Percentiles rank a stretch among this genome's conserved stretches.
Evolutionary conservation across 2,888 invertebrate genomes (phyloP).

Genomic region (Quadroppia sp.): DNA sequence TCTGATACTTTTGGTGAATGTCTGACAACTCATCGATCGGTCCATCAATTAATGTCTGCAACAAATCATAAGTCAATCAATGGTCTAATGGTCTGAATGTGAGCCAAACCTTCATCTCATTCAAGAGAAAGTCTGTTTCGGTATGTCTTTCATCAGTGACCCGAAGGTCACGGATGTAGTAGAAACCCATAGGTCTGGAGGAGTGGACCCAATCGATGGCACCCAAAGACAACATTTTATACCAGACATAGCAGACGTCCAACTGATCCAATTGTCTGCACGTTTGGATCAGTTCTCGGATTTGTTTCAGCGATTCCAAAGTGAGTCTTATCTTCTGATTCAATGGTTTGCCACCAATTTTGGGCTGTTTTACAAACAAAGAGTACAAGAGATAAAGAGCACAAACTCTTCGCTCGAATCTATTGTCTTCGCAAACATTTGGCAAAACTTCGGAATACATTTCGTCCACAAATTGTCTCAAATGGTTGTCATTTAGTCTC

Average conservation of each 20-base stretch:
- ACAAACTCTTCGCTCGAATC: background rate
- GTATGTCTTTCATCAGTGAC: background rate
- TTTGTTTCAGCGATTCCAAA: constrained; percentile 2
- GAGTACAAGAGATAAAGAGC: constrained; percentile 29
- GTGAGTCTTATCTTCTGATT: background rate
- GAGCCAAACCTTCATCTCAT: constrained; percentile 10
- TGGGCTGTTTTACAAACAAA: constrained; percentile 4
- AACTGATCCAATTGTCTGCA: constrained; percentile 15
- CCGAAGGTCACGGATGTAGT: background rate
- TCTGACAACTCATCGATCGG: constrained; percentile 14
- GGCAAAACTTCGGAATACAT: constrained; percentile 21
- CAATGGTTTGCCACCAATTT: background rate
- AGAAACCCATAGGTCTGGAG: constrained; percentile 16
- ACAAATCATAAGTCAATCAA: background rate
- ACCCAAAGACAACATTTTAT: constrained; percentile 19
- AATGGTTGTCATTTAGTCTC: background rate
- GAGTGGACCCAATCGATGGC: constrained; percentile 21
- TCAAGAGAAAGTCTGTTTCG: background rate
- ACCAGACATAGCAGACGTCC: constrained; percentile 27
- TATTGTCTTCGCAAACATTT: background rate
- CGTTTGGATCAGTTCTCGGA: background rate
- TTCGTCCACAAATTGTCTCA: constrained; percentile 8
- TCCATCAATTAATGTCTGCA: background rate
- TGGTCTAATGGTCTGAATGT: background rate
- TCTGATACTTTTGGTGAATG: constrained; percentile 23